Evolutionary conservation across 2,113 vertebrate species (phyloP).

Genomic region (Crotalus horridus): DNA sequence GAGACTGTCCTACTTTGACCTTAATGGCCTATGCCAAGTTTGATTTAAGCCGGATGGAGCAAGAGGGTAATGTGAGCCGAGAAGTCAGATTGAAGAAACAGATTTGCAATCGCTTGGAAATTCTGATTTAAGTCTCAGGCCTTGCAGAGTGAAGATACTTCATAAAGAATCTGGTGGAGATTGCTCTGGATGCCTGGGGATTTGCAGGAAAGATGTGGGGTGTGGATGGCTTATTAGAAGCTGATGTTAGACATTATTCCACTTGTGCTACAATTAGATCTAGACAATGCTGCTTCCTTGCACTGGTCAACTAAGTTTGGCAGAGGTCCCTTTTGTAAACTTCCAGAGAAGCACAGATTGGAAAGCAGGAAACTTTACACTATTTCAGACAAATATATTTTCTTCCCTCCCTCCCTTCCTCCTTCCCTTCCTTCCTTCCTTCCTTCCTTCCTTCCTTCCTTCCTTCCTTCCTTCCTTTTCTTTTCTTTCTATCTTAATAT

Average conservation of each 20-base stretch:
- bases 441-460: too few species aligned
- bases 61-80: neutral
- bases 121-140: neutral
- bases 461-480: too few species aligned
- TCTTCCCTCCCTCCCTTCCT: rapidly evolving
- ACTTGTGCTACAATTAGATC: neutral
- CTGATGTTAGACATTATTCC: neutral
- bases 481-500: too few species aligned
- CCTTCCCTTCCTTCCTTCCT: too few species aligned
- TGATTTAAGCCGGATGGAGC: neutral
- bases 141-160: neutral
- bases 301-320: neutral
- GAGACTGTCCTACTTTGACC: neutral
- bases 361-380: too few species aligned
- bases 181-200: neutral
- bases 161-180: neutral
- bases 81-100: neutral
- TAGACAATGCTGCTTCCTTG: neutral
- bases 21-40: neutral
- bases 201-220: neutral
- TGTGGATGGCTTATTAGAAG: too few species aligned
- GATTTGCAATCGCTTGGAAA: neutral
- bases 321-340: neutral
- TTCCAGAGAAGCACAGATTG: neutral
- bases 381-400: too few species aligned